Percentiles rank a stretch among this genome's conserved stretches.
Conservation (phyloP, 1,140 invertebrate genomes). For the Plectrocnemia conspersa region DNA sequence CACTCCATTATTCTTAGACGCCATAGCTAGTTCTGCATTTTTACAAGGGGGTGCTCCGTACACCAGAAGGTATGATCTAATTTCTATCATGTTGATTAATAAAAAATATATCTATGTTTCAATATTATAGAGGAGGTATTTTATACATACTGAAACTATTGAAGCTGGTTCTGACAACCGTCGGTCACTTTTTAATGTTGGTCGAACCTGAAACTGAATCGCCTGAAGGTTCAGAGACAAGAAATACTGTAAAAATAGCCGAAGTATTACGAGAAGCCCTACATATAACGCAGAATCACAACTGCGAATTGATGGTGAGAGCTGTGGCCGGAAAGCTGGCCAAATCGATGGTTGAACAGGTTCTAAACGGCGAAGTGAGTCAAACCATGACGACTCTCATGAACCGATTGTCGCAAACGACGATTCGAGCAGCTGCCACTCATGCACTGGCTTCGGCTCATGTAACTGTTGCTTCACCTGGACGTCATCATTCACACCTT, state of each 20-base stretch:
- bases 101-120: neutral
- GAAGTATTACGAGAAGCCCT: constrained; percentile 49
- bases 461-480: constrained; percentile 4
- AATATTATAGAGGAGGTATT: constrained; percentile 64
- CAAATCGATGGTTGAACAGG: constrained; percentile 62
- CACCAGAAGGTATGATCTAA: constrained; percentile 41
- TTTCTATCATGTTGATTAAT: neutral
- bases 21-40: constrained; percentile 46
- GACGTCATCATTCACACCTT: constrained; percentile 32
- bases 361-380: constrained; percentile 42
- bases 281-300: constrained; percentile 46
- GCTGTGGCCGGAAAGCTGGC: constrained; percentile 70
- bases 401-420: constrained; percentile 44
- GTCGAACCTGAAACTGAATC: constrained; percentile 54
- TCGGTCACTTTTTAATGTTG: constrained; percentile 71
- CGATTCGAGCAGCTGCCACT: constrained; percentile 40
- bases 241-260: constrained; percentile 38
- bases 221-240: constrained; percentile 12
- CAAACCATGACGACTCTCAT: constrained; percentile 44
- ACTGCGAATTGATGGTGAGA: constrained; percentile 48
- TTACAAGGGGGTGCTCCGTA: constrained; percentile 45
- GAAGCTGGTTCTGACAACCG: constrained; percentile 82
- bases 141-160: constrained; percentile 82
- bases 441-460: constrained; percentile 26
- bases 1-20: constrained; percentile 46